Percentiles rank a stretch among this genome's conserved stretches.
phyloP scores from a whole-genome alignment of 2,888 invertebrate species.

The Venusia cambrica region DNA sequence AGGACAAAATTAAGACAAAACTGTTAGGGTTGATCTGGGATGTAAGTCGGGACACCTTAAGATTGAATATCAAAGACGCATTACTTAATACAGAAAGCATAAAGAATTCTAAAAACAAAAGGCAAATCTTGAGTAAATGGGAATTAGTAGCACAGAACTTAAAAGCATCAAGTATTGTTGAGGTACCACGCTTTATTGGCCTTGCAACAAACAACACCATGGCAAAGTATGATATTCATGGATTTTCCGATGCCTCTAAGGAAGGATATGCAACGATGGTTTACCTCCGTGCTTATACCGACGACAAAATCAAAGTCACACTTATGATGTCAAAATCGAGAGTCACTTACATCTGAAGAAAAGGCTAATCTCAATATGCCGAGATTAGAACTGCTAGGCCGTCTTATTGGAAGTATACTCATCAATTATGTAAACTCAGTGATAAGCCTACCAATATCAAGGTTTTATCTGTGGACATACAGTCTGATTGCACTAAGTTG shows the following conservation, averaged over 20 bases:
- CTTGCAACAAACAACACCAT: background rate
- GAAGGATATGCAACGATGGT: slow-evolving; percentile 20
- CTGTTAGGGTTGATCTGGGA: background rate
- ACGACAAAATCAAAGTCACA: background rate
- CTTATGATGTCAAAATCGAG: slow-evolving; percentile 12
- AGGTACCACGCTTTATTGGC: background rate
- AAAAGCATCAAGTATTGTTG: background rate
- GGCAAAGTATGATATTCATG: slow-evolving; percentile 11
- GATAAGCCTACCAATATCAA: background rate
- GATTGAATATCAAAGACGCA: background rate
- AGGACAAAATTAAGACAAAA: no score
- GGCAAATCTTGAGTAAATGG: slow-evolving; percentile 12
- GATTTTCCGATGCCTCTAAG: slow-evolving; percentile 5
- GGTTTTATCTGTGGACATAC: slow-evolving; percentile 19
- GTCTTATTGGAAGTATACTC: slow-evolving; percentile 18
- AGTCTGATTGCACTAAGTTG: slow-evolving; percentile 21
- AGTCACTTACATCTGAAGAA: slow-evolving; percentile 11
- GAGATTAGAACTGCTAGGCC: slow-evolving; percentile 12
- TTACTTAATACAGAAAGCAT: background rate
- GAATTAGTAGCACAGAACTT: background rate
- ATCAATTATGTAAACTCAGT: slow-evolving; percentile 10
- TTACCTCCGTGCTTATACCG: background rate
- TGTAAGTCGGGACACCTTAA: background rate
- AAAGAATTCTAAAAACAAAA: slow-evolving; percentile 11
- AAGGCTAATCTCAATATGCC: slow-evolving; percentile 12